These are phyloP conservation scores for Todus mexicanus DNA, from an alignment of 2,797 vertebrate species.

Conservation along the genomic window DNA sequence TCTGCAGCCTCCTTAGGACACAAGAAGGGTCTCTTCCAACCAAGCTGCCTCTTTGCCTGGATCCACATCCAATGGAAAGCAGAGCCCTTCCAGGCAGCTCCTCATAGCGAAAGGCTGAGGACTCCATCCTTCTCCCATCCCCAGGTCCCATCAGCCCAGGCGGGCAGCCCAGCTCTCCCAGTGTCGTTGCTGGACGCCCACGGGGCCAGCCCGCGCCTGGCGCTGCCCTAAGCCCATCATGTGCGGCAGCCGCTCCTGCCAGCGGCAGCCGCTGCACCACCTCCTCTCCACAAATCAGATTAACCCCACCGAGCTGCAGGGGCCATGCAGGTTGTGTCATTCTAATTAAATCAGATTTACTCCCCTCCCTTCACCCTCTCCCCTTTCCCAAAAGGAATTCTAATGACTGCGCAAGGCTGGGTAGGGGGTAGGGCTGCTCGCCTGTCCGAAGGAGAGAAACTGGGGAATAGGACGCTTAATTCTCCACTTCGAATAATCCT, in stretches of 20 bases:
- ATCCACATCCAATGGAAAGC: not conserved
- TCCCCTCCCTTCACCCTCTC: not conserved
- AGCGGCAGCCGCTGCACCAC: not conserved
- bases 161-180: not conserved
- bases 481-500: not conserved
- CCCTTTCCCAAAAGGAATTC: slow-evolving; percentile 15
- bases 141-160: not conserved
- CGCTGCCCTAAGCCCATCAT: slow-evolving; percentile 32
- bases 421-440: not conserved
- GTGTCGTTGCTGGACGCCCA: fast-evolving
- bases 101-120: fast-evolving
- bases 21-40: not conserved
- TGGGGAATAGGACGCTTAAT: not conserved
- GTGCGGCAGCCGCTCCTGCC: not conserved
- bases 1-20: not conserved
- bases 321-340: not conserved
- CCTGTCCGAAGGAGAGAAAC: not conserved
- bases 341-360: slow-evolving; percentile 56
- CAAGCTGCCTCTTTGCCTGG: not conserved
- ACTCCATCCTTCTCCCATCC: not conserved
- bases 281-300: slow-evolving; percentile 12
- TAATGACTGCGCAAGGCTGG: not conserved
- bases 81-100: fast-evolving
- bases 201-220: not conserved
- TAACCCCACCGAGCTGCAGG: not conserved